Base-by-base conservation (phyloP, 2,888 invertebrate genomes). In the Loripinus fragilis region DNA sequence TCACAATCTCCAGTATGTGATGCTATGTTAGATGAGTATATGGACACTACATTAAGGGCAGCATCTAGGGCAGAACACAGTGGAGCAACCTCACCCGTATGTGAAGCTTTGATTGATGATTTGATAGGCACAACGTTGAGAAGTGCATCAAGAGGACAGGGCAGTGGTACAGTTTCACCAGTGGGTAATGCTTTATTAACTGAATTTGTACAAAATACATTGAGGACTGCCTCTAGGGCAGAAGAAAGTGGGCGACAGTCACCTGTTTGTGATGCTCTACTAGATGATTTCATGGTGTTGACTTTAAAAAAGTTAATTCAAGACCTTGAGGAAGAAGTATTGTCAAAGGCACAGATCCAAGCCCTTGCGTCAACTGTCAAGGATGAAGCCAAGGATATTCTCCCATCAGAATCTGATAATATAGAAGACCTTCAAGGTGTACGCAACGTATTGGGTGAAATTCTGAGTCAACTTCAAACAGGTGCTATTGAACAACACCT, bases 281-380 rank as follows among this genome's bases (percentile, higher is more conserved):
- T 87, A 10, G 87, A 88, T 67, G 83, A 87, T 25, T 88, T 87
- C 50, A 85, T 89, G 69, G 67, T 88, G 12, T 76, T 50, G 2
- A 86, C 86, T 2, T 69, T 89, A 23, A 76, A 79, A 30, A 75
- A 78, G 17, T 67, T 88, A 0, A 83, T 85, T 42, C 74, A 81
- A 23, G 87, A 89, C 48, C 73, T 89, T 8, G 81, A 85, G 35
- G 42, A 81, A 7, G 85, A 85, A 25, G 69, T 64, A 28, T 69
- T 88, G 0, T 74, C 85, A 17, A 81, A 83, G 52, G 82, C 80
- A 0, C 82, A 85, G 66, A 60, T 88, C 28, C 55, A 79, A 33
- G 65, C 67, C 10, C 79, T 88, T 41, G 85, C 86, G 7, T 52
- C 65, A 45, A 76, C 80, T 2, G 76, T 88, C 15, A 72, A 79